Conservation (phyloP, 2,888 invertebrate species). For the Mactromeris polynyma region DNA sequence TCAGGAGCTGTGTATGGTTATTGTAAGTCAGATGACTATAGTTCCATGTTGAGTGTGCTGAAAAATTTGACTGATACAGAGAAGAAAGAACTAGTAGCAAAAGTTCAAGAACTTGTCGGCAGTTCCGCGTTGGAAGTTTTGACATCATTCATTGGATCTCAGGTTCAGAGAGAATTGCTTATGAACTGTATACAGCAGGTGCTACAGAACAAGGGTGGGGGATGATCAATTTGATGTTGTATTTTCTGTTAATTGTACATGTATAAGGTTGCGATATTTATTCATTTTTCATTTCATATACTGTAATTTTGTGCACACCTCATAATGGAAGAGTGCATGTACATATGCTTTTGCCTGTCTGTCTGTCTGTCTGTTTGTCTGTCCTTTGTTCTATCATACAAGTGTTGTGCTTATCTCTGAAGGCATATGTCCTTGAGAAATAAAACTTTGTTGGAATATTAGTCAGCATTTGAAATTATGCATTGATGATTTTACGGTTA, state of each 20-base stretch:
- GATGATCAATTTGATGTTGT: constrained; percentile 45
- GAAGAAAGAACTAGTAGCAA: constrained; percentile 77
- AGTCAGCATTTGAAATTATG: too few relatives aligned
- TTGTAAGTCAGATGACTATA: constrained; percentile 80
- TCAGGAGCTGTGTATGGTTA: constrained; percentile 81
- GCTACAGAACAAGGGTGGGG: constrained; percentile 73
- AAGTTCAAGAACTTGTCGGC: constrained; percentile 84
- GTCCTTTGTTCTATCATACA: too few relatives aligned
- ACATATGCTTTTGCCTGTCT: too few relatives aligned
- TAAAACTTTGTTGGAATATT: too few relatives aligned
- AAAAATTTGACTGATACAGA: constrained; percentile 80
- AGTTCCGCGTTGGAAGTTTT: constrained; percentile 81
- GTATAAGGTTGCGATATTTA: too few relatives aligned
- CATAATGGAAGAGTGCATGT: too few relatives aligned
- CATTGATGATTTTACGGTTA: too few relatives aligned
- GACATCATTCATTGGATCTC: constrained; percentile 79
- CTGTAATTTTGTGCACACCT: too few relatives aligned
- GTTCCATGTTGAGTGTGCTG: constrained; percentile 80
- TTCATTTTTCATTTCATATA: too few relatives aligned
- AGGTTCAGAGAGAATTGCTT: constrained; percentile 83
- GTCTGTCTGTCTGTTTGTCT: too few relatives aligned
- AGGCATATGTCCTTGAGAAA: too few relatives aligned
- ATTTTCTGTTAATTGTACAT: neutral
- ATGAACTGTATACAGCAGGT: constrained; percentile 76
- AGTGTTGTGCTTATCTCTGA: too few relatives aligned